These are phyloP conservation scores for Trichogramma evanescens DNA, from an alignment of 2,888 invertebrate species.

Conservation along the genomic window DNA sequence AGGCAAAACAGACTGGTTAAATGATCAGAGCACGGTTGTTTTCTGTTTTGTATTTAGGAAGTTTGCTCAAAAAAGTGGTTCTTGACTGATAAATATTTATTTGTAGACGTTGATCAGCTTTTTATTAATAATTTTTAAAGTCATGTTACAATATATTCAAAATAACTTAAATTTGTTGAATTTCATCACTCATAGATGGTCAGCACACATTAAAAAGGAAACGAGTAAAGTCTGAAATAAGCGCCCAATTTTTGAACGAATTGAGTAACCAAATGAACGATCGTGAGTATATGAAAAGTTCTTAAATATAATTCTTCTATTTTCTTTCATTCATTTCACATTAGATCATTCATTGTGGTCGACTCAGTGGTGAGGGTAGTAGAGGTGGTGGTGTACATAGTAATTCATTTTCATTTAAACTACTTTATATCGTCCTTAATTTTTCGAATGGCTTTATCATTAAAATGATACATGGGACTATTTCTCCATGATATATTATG, in stretches of 20 bases:
- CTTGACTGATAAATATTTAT: constrained; percentile 8
- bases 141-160: neutral
- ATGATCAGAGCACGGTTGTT: neutral
- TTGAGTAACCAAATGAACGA: too few species aligned
- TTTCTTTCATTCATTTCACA: neutral
- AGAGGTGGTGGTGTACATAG: neutral
- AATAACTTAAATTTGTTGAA: constrained; percentile 8
- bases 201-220: constrained; percentile 56
- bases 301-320: too few species aligned
- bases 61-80: neutral
- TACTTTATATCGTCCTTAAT: neutral
- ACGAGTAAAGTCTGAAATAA: constrained; percentile 49
- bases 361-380: neutral
- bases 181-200: constrained; percentile 53
- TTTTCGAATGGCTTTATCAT: neutral
- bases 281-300: too few species aligned
- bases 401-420: neutral
- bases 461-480: too few species aligned
- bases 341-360: constrained; percentile 7
- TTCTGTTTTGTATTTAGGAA: too few species aligned
- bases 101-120: neutral
- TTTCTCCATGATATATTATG: too few species aligned
- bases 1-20: constrained; percentile 8
- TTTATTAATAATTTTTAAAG: neutral
- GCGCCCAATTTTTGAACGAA: constrained; percentile 34